Evolutionary conservation across 2,113 vertebrate species (phyloP), one percentile per base, ranked within the genome.

Genomic region (Tachysurus fulvidraco): DNA sequence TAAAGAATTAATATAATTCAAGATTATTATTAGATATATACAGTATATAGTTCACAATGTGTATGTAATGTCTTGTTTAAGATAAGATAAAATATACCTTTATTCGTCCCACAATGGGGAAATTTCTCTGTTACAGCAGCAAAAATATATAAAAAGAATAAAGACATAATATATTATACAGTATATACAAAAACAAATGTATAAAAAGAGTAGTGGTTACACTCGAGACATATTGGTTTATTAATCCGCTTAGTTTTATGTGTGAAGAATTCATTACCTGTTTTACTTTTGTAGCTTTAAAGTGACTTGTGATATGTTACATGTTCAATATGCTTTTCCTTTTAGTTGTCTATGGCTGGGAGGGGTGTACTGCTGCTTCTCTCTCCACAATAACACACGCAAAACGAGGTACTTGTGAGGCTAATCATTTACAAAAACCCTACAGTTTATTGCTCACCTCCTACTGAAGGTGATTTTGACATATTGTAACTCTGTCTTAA

Each of bases 341-440:
- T 87, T 67, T 65, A 90, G 90, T 62, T 86, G 41, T 69, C 71
- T 76, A 88, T 89, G 89, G 65, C 62, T 83, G 83, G 78, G 44
- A 28, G 65, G 19, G 25, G 54, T 86, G 65, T 74, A 30, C 52
- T 88, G 77, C 76, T 83, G 54, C 21, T 74, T 44, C 13, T 62
- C 4, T 76, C 74, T 71, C 28, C 46, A 67, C 73, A 88, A 62
- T 91, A 85, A 89, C 17, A 60, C 23, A 28, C 0, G 36, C 36
- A 44, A 81, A 80, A 41, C 36, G 36, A 87, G 82, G 83, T 81
- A 81, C 10, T 19, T 16, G 36, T 3, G 44, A 83, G 17, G 3
- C 5, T 60, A 55, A 44, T 83, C 57, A 30, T 76, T 78, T 11
- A 57, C 55, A n/a, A 36, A 36, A 36, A 69, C 41, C 25, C 79